Base-by-base conservation (phyloP, 2,888 invertebrate genomes). In the Nomada fucata region DNA sequence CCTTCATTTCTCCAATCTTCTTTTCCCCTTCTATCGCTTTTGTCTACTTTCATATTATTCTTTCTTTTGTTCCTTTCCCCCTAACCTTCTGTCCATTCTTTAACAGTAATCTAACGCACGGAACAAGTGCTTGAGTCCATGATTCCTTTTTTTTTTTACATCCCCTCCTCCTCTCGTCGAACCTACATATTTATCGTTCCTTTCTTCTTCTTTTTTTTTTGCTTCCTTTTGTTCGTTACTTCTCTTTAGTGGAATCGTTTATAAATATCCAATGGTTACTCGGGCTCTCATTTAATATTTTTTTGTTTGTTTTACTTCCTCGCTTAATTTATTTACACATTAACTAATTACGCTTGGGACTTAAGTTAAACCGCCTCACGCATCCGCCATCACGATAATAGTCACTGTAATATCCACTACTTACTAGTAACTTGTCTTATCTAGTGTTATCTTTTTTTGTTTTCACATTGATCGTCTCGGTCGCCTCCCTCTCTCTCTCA, bases 271-370 rank as follows among this genome's bases (percentile, higher is more conserved):
- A 92, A 92, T 91, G 90, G 91, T 92, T 92, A 92, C 89, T 91
- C 91, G 91, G 90, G 89, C 90, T 91, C 89, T 79, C 89, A 76
- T 90, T 89, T 91, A 90, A 89, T 92, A 88, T 86, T 91, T 55
- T 73, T 65, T 63, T 44, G 52, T 26, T 44, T 53, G 3, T 50
- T 65, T 91, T 91, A 92, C 89, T 91, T 91, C 89, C 89, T 91
- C 88, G 88, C 90, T 91, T 91, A 91, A 85, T 92, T 91, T 93
- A 92, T 93, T 92, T 93, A 93, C 93, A 93, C 91, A 92, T 91
- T 91, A 90, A 87, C 85, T 90, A 90, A 90, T 89, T 91, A 90
- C 91, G 91, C 79, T 87, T 89, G 89, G 89, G 90, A 89, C 90
- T 91, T 91, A 91, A 90, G 86, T 90, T 90, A 90, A 89, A 86